Conservation (phyloP, 2,888 invertebrate species). For the Danaus chrysippus region DNA sequence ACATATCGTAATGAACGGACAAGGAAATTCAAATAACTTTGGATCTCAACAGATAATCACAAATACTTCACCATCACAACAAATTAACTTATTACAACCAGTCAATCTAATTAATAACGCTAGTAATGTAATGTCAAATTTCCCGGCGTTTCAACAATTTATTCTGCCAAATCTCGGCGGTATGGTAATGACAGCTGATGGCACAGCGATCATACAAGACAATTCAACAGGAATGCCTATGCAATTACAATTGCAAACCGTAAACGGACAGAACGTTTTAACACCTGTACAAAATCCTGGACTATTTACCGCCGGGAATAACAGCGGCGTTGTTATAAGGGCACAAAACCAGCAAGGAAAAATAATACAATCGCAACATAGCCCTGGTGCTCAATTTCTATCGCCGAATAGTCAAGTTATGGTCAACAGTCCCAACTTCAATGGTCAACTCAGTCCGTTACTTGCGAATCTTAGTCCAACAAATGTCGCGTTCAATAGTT, state of each 20-base stretch:
- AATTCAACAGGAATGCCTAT: constrained; percentile 82
- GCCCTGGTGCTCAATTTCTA: constrained; percentile 84
- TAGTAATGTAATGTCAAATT: constrained; percentile 84
- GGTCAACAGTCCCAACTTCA: constrained; percentile 85
- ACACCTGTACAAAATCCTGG: constrained; percentile 84
- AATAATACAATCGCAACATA: constrained; percentile 83
- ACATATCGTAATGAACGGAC: constrained; percentile 88
- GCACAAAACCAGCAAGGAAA: constrained; percentile 86
- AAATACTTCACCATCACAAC: constrained; percentile 75
- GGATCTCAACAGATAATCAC: constrained; percentile 85
- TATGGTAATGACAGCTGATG: constrained; percentile 90
- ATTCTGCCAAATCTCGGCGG: constrained; percentile 89
- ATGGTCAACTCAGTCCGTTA: constrained; percentile 88
- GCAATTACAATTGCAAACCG: constrained; percentile 88
- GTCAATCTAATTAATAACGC: constrained; percentile 88
- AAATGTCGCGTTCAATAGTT: constrained; percentile 81
- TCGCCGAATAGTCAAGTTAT: constrained; percentile 88
- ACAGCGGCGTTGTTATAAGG: constrained; percentile 89
- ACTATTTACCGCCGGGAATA: constrained; percentile 81
- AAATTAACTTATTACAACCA: constrained; percentile 88
- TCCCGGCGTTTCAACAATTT: constrained; percentile 89
- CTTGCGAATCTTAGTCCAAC: constrained; percentile 86
- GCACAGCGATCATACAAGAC: constrained; percentile 87
- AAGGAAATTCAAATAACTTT: constrained; percentile 79
- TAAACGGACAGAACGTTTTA: constrained; percentile 87